Evolutionary conservation across 2,113 vertebrate species (phyloP).

Genomic region (Columbina picui): DNA sequence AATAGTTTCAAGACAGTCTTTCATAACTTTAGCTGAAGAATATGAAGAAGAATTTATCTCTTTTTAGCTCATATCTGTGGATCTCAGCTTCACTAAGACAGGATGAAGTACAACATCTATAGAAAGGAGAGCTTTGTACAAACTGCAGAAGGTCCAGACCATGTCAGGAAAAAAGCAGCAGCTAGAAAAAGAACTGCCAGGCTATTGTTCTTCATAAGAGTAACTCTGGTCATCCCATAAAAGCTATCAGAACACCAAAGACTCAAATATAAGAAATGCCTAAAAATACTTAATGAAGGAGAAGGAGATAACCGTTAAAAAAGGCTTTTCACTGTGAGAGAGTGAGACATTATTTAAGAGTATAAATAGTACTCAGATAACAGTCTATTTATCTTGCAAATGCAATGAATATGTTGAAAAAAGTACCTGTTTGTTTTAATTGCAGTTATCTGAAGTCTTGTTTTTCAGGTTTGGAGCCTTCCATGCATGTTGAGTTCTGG

Average conservation of each 20-base stretch:
- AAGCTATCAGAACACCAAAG: not conserved
- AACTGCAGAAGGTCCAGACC: not conserved
- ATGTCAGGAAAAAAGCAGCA: not conserved
- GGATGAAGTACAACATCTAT: not conserved
- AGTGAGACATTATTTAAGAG: not conserved
- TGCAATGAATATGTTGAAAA: not conserved
- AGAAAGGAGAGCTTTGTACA: not conserved
- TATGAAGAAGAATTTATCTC: not conserved
- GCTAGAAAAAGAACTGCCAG: not conserved
- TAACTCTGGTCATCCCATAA: not conserved
- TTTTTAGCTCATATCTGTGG: not conserved
- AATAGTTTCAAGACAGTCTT: not conserved
- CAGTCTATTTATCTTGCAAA: slow-evolving; percentile 26
- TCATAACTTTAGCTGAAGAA: not conserved
- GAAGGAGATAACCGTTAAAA: not conserved
- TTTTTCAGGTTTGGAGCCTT: slow-evolving; percentile 42
- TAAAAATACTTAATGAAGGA: not conserved
- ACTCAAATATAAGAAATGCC: not conserved
- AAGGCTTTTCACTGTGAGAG: not conserved
- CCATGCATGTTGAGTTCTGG: not conserved
- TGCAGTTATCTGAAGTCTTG: not conserved
- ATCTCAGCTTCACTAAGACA: not conserved
- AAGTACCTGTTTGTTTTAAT: not conserved
- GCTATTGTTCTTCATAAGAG: not conserved
- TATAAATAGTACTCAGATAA: not conserved